Conservation (phyloP, 1,140 invertebrate genomes). For the Dreissena rostriformis region DNA sequence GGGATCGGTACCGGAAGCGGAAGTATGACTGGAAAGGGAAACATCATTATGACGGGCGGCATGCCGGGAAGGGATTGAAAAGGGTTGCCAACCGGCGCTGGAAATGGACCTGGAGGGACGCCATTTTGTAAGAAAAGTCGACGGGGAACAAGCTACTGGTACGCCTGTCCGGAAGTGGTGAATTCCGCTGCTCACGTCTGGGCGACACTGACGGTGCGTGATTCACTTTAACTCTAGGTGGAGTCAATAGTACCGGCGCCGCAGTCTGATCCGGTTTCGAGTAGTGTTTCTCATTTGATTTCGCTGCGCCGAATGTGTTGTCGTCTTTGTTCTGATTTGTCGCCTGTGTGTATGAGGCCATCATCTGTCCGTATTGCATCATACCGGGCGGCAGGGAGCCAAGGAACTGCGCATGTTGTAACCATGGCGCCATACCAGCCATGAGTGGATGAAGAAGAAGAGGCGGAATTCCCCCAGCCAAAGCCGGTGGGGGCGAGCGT, state of each 20-base stretch:
- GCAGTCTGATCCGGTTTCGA: conserved; percentile 6
- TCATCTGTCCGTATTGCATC: conserved; percentile 57
- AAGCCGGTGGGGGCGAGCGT: conserved; percentile 72
- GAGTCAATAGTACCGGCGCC: conserved; percentile 11
- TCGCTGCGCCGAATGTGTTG: too few species aligned
- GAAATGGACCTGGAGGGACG: neutral
- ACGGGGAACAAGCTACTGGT: conserved; percentile 54
- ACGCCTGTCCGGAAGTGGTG: conserved; percentile 5
- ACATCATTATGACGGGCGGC: conserved; percentile 90
- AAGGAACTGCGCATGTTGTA: conserved; percentile 68
- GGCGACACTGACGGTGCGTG: neutral
- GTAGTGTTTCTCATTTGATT: neutral
- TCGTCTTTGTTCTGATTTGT: neutral
- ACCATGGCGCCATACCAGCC: conserved; percentile 41
- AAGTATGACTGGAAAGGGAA: conserved; percentile 91
- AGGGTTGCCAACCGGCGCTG: neutral
- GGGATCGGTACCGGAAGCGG: conserved; percentile 93
- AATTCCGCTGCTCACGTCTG: neutral
- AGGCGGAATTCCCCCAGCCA: conserved; percentile 35
- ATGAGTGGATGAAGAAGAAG: conserved; percentile 39
- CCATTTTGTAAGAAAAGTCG: conserved; percentile 44
- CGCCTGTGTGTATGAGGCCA: neutral
- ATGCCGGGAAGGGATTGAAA: conserved; percentile 70
- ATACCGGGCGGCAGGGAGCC: conserved; percentile 60
- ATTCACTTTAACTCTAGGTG: neutral